Base-by-base conservation (phyloP, 2,113 vertebrate genomes). In the Promerops cafer region DNA sequence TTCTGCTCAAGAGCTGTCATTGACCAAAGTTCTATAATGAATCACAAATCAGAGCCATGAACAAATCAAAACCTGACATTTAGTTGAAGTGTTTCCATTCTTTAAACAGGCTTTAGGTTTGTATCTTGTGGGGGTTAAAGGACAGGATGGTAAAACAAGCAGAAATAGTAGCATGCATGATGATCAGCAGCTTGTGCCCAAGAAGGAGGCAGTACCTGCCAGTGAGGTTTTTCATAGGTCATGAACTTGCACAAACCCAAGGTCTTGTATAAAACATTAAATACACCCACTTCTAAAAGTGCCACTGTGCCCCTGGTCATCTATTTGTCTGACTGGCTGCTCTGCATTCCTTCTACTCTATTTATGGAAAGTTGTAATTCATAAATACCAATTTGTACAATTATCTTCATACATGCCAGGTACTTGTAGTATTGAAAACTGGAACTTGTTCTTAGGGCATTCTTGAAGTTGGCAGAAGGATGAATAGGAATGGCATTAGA, bases 341-440 rank as follows among this genome's bases (percentile, higher is more conserved):
- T 70, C 71, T 14, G 10, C 64, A 77, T 86, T 83, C 72, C 76
- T 93, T 44, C 28, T 31, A 11, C 30, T 52, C 31, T 90, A 83
- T 95, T 93, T 96, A 92, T 39, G 77, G 88, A 84, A 88, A 90
- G 83, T 49, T 75, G 61, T 42, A 60, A 63, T 94, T 93, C 11
- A 4, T 68, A 83, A 93, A 86, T 60, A 75, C 24, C 49, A 75
- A 45, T 91, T 86, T 87, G 79, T 60, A 78, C 56, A 44, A 31
- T 65, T 95, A 77, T 78, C 92, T 90, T 83, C 44, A 49, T 78
- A 68, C 44, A 50, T 52, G 28, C 23, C 40, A 61, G 50, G 31
- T 94, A 78, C 72, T 70, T 68, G 65, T 57, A 86, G 35, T 50
- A 60, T 15, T 42, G 59, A 82, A 87, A 91, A 85, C 74, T 84